These are phyloP conservation scores for Ageneiosus marmoratus DNA, from an alignment of 2,113 vertebrate genomes.

Conservation along the genomic window DNA sequence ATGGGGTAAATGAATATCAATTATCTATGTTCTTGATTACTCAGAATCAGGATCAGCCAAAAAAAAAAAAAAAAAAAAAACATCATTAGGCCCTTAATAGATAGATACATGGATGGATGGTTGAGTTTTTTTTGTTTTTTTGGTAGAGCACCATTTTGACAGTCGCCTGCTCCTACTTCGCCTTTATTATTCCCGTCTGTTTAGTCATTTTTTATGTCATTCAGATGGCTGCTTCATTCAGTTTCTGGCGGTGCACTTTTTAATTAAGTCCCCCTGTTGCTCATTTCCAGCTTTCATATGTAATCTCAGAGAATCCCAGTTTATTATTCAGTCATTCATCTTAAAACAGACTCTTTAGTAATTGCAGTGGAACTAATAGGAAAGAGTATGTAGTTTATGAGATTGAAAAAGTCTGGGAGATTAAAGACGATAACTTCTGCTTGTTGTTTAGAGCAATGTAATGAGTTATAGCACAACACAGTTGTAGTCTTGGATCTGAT, in stretches of 20 bases:
- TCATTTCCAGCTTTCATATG: conserved; percentile 18
- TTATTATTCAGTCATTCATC: conserved; percentile 17
- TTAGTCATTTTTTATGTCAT: not conserved
- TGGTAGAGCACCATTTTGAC: not conserved
- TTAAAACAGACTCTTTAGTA: conserved; percentile 20
- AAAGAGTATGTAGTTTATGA: not conserved
- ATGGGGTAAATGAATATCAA: too few species aligned
- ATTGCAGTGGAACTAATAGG: conserved; percentile 7
- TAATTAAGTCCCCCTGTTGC: conserved; percentile 6
- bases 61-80: too few species aligned
- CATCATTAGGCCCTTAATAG: not conserved
- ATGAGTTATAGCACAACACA: not conserved
- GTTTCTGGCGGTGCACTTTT: not conserved
- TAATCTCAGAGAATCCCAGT: conserved; percentile 9
- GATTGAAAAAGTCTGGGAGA: not conserved
- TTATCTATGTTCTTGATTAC: too few species aligned
- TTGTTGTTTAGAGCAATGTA: not conserved
- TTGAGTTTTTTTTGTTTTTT: too few species aligned
- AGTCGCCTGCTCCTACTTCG: not conserved
- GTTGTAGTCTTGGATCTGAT: not conserved
- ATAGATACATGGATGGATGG: not conserved
- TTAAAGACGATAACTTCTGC: not conserved
- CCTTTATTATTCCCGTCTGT: too few species aligned
- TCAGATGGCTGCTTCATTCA: not conserved
- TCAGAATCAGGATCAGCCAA: too few species aligned